These are phyloP conservation scores for Drosophila mercatorum DNA, from an alignment of 2,888 invertebrate species.

Conservation along the genomic window DNA sequence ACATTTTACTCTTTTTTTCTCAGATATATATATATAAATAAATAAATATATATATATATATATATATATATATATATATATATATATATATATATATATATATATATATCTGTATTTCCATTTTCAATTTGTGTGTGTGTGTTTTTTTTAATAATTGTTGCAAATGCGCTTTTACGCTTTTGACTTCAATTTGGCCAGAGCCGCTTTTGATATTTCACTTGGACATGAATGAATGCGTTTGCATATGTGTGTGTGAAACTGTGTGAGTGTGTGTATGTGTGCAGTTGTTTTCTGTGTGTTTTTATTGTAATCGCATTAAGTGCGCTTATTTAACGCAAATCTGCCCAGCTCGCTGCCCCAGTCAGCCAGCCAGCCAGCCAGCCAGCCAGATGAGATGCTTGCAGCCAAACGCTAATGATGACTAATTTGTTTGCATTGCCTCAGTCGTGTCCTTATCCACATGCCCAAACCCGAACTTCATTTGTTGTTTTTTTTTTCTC, in stretches of 20 bases:
- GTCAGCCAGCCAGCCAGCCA: constrained; percentile 8
- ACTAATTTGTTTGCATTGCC: constrained; percentile 82
- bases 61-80: constrained; percentile 35
- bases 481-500: constrained; percentile 10
- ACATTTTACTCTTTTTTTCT: constrained; percentile 10
- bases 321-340: constrained; percentile 83
- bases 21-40: neutral
- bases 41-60: neutral
- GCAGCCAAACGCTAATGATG: constrained; percentile 82
- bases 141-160: constrained; percentile 67
- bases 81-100: neutral
- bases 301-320: constrained; percentile 82
- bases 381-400: constrained; percentile 29
- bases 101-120: constrained; percentile 21
- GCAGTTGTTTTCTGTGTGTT: constrained; percentile 33
- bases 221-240: constrained; percentile 25
- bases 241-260: constrained; percentile 6
- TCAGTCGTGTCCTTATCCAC: constrained; percentile 29
- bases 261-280: constrained; percentile 14
- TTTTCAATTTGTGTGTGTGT: constrained; percentile 39
- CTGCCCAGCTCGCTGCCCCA: constrained; percentile 58
- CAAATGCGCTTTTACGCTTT: constrained; percentile 83
- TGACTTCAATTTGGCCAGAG: constrained; percentile 71
- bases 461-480: constrained; percentile 1
- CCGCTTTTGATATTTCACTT: constrained; percentile 78